Base-by-base conservation (phyloP, 2,888 invertebrate genomes). In the Stegana nigrithorax region DNA sequence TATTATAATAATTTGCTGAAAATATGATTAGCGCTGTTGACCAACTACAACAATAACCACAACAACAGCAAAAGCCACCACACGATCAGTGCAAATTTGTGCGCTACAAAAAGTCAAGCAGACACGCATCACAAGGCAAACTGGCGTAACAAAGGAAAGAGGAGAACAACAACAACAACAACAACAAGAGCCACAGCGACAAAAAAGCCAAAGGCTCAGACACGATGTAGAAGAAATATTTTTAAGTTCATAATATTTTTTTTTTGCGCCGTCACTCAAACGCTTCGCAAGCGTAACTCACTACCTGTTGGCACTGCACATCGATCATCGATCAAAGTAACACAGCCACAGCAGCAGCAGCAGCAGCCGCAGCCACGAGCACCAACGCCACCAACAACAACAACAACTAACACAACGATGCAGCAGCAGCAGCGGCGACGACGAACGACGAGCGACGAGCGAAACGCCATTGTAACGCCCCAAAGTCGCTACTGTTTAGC, bases 1-100 rank as follows among this genome's bases (percentile, higher is more conserved):
- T 81, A 82, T 82, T 83, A 81, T 82, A 83, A 82, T 81, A 82
- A 81, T 82, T 83, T 83, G 78, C 77, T 81, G 77, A 81, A 81
- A 83, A 81, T 81, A 76, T 82, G 83, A 83, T 83, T 81, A 74
- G 69, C 67, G 77, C 70, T 53, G 57, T 70, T 66, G 69, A 61
- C 58, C 23, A 17, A 51, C 10, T 21, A 19, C 8, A 45, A 45
- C 5, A 36, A 36, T 36, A 8, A 45, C 45, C 1, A 2, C 26
- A 26, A 27, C 29, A 68, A 65, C 66, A 62, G 10, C n/a, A 27
- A 25, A 10, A 50, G n/a, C 36, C 5, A 57, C 39, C 23, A 58
- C 47, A 65, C 55, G 59, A 66, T 53, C 42, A 72, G 47, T 27
- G 59, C 29, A 51, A 51, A n/a, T 36, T 36, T 36, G 2, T 36